Conservation (phyloP, 1,140 invertebrate genomes). For the Orchestia grillus region DNA sequence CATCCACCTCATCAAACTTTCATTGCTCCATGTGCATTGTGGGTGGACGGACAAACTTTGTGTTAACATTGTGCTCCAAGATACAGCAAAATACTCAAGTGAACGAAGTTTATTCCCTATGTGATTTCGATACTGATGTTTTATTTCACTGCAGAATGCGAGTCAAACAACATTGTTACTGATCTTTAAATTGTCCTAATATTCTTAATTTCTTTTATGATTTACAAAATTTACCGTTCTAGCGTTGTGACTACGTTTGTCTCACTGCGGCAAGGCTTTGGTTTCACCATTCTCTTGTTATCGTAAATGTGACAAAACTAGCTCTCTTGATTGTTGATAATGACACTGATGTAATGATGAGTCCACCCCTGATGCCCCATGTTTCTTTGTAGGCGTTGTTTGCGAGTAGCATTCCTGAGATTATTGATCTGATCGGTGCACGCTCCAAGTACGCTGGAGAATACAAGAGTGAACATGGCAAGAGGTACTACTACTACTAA, state of each 20-base stretch:
- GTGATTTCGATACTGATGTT: not conserved
- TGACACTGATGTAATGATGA: not conserved
- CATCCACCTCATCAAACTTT: no score
- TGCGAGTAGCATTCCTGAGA: slow-evolving; percentile 98
- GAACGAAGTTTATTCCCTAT: not conserved
- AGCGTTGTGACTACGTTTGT: not conserved
- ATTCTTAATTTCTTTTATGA: not conserved
- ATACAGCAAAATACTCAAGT: not conserved
- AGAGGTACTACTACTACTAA: slow-evolving; percentile 81
- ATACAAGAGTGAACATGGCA: slow-evolving; percentile 97
- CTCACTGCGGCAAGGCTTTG: not conserved
- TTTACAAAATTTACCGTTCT: not conserved
- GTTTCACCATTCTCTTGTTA: not conserved
- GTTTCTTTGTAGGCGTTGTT: slow-evolving; percentile 88
- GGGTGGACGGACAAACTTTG: not conserved
- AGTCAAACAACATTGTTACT: not conserved
- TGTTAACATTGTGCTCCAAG: not conserved
- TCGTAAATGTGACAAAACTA: not conserved
- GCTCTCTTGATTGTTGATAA: not conserved
- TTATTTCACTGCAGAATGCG: not conserved
- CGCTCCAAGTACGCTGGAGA: slow-evolving; percentile 97
- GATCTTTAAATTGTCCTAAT: not conserved
- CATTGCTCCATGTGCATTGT: not conserved
- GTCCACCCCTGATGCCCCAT: slow-evolving; percentile 55
- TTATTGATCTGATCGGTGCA: slow-evolving; percentile 98